Base-by-base conservation (phyloP, 35 echinoderm and acorn worm genomes). In the Eucidaris tribuloides region DNA sequence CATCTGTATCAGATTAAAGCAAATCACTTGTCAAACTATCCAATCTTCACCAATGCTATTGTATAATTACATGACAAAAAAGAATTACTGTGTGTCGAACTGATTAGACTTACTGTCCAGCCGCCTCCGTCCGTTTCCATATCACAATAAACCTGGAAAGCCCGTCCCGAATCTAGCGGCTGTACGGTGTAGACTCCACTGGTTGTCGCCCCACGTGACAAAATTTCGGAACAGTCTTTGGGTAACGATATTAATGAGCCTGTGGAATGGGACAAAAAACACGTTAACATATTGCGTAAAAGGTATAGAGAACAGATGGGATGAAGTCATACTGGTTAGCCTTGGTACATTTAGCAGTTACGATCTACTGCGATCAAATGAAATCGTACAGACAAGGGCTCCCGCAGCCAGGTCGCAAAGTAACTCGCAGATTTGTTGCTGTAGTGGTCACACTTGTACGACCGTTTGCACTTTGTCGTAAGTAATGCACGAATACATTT, bases 91-190 rank as follows among this genome's bases (percentile, higher is more conserved):
- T n/a, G n/a, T n/a, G n/a, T n/a, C n/a, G n/a, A n/a, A n/a, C n/a
- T n/a, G n/a, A n/a, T n/a, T n/a, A n/a, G n/a, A 46, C 89, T 71
- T 86, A 91, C 89, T 60, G 89, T 91, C 89, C 89, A 91, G 17
- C 89, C 89, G 29, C 89, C 89, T 9, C 76, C 82, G 56, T 91
- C 89, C 0, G 82, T 91, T 15, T 91, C 89, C 83, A 91, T 79
- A 86, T 91, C 89, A 58, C 89, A 91, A 41, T 91, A 91, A 11
- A 91, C 89, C 38, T 71, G 35, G 63, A 91, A 80, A 13, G 89
- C 41, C 28, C 76, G 33, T 4, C 57, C 71, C 39, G 44, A 76
- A 45, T 86, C 89, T 40, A 76, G 37, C 7, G 89, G 80, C 55
- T 86, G 82, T 14, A 91, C 68, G 7, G 59, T 56, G 45, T 86